Percentiles rank a stretch among this genome's conserved stretches.
Conservation (phyloP, 1,140 invertebrate genomes). For the Pissodes strobi region DNA sequence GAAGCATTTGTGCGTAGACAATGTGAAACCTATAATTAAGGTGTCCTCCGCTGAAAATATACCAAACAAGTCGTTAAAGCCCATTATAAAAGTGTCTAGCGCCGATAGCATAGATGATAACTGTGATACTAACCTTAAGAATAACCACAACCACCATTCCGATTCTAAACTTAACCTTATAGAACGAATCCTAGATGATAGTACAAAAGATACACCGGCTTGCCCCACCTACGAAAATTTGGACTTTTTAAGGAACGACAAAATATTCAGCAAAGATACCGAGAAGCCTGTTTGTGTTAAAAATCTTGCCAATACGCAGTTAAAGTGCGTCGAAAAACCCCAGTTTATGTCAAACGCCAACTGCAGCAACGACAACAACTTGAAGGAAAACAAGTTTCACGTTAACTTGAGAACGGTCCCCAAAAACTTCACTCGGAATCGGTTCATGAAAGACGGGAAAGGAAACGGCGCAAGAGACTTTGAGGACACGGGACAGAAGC, state of each 20-base stretch:
- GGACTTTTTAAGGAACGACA: constrained; percentile 49
- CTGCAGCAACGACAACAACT: constrained; percentile 30
- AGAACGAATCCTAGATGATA: background rate
- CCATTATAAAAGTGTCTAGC: constrained; percentile 42
- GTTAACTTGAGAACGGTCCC: constrained; percentile 46
- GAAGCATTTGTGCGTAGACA: background rate
- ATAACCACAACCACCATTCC: background rate
- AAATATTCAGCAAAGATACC: constrained; percentile 32
- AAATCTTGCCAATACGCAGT: constrained; percentile 24
- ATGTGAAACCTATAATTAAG: constrained; percentile 43
- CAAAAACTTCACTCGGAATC: constrained; percentile 53
- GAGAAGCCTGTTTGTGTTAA: constrained; percentile 46
- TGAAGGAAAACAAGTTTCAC: constrained; percentile 38
- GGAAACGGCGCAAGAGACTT: background rate
- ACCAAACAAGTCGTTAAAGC: constrained; percentile 26
- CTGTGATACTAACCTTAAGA: constrained; percentile 15
- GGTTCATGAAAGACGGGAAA: constrained; percentile 39
- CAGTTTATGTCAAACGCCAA: constrained; percentile 5
- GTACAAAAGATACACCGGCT: background rate
- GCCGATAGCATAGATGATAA: constrained; percentile 18
- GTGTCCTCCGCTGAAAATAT: constrained; percentile 40
- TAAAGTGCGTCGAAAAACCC: constrained; percentile 21
- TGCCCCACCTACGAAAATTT: constrained; percentile 51
- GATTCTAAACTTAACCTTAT: constrained; percentile 3
- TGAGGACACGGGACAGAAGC: constrained; percentile 14